Base-by-base conservation (phyloP, 2,888 invertebrate species). In the Hypolimnas misippus region DNA sequence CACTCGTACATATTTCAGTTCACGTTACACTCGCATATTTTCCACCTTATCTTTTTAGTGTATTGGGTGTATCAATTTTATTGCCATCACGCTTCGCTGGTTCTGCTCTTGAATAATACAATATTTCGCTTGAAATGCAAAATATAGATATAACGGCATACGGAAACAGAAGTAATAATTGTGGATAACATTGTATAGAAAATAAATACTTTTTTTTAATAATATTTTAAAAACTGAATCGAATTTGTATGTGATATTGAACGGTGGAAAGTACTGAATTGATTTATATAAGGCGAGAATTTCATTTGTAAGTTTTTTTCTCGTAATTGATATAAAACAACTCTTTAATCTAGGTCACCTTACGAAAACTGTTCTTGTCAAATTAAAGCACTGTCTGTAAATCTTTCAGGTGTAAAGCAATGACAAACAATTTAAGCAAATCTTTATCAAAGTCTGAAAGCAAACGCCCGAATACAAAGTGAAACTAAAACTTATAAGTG, bases 61-160 rank as follows among this genome's bases (percentile, higher is more conserved):
- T 74, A 69, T 76, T 70, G 68, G 68, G 66, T 61, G 58, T 68
- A 71, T 70, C 81, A 81, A 82, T 84, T 82, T 85, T 77, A 82
- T 75, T 71, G 76, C 72, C 82, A 82, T 82, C 79, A n/a, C 74
- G 74, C 71, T 69, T 66, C 73, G 72, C 63, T 72, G 76, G 70
- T 72, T 78, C 51, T 49, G 31, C 59, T 60, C 67, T 57, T 67
- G 66, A 71, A 70, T 73, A 72, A 67, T 70, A 75, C 75, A 77
- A 76, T 78, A 79, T 76, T 79, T 76, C 69, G 70, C 67, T 67
- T 68, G 67, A 68, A 70, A 70, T 70, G 67, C 69, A 44, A 66
- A 62, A 67, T 64, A 51, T 58, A 52, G 57, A 61, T 64, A 62
- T 38, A 64, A 66, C 61, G 66, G 42, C 66, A 63, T 66, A 66